phyloP scores from a whole-genome alignment of 2,888 invertebrate species.

The Phyllotreta cruciferae region DNA sequence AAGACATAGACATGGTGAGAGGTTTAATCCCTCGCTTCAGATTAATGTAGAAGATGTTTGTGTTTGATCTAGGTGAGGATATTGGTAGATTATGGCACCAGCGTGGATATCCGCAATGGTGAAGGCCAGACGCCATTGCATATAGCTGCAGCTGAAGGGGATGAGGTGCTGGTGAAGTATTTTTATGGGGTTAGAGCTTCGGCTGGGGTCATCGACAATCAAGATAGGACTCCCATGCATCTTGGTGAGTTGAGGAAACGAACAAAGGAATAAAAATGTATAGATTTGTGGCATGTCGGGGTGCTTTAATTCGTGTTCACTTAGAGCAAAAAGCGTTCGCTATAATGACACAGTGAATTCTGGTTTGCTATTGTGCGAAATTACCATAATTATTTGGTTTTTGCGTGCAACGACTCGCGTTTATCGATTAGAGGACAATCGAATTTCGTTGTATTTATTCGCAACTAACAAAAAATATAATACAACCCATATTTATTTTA shows the following conservation, averaged over 20 bases:
- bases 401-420: too few relatives aligned
- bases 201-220: conserved; percentile 92
- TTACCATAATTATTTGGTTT: too few relatives aligned
- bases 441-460: too few relatives aligned
- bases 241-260: conserved; percentile 31
- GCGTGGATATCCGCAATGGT: conserved; percentile 90
- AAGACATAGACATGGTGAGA: conserved; percentile 86
- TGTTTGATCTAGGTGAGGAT: conserved; percentile 67
- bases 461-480: too few relatives aligned
- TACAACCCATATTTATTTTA: too few relatives aligned
- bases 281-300: not conserved
- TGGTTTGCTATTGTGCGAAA: too few relatives aligned
- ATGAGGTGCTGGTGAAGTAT: conserved; percentile 92
- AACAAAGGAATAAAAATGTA: not conserved
- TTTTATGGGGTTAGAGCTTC: conserved; percentile 95
- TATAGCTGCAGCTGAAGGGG: conserved; percentile 94
- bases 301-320: not conserved
- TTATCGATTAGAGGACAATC: too few relatives aligned
- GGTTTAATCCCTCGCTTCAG: not conserved
- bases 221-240: conserved; percentile 86
- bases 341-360: too few relatives aligned
- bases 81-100: conserved; percentile 90
- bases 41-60: not conserved
- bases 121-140: conserved; percentile 95
- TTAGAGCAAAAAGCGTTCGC: too few relatives aligned